Base-by-base conservation (phyloP, 2,888 invertebrate species). In the Agrochola macilenta region DNA sequence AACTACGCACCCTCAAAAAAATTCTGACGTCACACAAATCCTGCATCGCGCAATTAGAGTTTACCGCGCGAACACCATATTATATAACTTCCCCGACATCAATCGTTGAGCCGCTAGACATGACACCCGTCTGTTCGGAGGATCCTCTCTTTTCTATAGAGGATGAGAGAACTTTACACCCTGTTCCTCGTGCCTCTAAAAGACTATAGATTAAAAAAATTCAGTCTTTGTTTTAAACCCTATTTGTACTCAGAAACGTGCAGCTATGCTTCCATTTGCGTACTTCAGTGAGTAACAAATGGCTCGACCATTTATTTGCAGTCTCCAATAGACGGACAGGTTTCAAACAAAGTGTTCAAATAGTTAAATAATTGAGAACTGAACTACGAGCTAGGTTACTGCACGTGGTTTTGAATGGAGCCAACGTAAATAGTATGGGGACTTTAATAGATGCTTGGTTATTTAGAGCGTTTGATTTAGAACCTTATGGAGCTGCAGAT, bases 321-420 rank as follows among this genome's bases (percentile, higher is more conserved):
- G 12, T 35, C 23, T 60, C 39, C 46, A 70, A 46, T n/a, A 70
- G 74, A 84, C 20, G 23, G 65, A 49, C 70, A 74, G 66, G 46
- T 82, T 82, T 71, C 80, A 84, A 84, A 84, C 84, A 84, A 78
- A 58, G 52, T 57, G 69, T 82, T 26, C 20, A 30, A 70, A 74
- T 60, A 23, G 43, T 43, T 68, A 84, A 69, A 79, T 66, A 70
- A 54, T 43, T 66, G 52, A 52, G 46, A 74, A 46, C 30, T 57
- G 35, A 52, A 74, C 39, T 61, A n/a, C 9, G 43, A 39, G 30
- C 20, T 46, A 43, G 60, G 60, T 52, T 78, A 63, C 8, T 52
- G 57, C 65, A 70, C 69, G 74, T 68, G 69, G 54, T 39, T 20
- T 35, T 54, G 80, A 79, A 79, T 84, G 69, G n/a, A 52, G 74